Evolutionary conservation across 2,888 invertebrate genomes (phyloP).

Genomic region (Leucophora obtusa): DNA sequence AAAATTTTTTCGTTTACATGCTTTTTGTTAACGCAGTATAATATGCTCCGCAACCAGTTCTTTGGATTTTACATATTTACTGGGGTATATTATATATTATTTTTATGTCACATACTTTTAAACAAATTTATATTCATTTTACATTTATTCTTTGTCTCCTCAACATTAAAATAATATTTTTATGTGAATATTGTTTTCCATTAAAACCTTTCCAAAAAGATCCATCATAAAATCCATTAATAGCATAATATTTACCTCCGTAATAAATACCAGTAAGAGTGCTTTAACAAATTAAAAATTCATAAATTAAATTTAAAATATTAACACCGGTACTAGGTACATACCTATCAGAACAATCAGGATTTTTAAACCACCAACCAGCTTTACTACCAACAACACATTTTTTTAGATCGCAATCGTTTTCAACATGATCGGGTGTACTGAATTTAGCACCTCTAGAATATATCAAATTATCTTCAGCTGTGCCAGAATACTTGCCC

Average conservation of each 20-base stretch:
- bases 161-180: conserved; percentile 19
- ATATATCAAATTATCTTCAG: conserved; percentile 22
- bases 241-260: background rate
- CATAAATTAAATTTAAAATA: too few species aligned
- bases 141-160: background rate
- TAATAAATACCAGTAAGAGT: conserved; percentile 3
- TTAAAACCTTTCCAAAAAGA: conserved; percentile 3
- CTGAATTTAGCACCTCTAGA: conserved; percentile 17
- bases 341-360: conserved; percentile 22
- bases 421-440: conserved; percentile 27
- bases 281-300: too few species aligned
- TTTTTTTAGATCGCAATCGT: background rate
- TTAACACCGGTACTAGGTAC: too few species aligned
- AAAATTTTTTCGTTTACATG: too few species aligned
- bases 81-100: too few species aligned
- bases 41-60: too few species aligned
- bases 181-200: conserved; percentile 11
- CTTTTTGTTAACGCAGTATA: too few species aligned
- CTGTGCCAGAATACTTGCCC: conserved; percentile 37
- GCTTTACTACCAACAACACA: conserved; percentile 1
- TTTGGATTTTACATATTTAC: too few species aligned
- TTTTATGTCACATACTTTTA: too few species aligned
- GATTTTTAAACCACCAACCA: conserved; percentile 36
- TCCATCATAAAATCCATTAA: background rate
- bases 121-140: background rate